Evolutionary conservation across 1,140 invertebrate genomes (phyloP).

Genomic region (Drosophila orosa): DNA sequence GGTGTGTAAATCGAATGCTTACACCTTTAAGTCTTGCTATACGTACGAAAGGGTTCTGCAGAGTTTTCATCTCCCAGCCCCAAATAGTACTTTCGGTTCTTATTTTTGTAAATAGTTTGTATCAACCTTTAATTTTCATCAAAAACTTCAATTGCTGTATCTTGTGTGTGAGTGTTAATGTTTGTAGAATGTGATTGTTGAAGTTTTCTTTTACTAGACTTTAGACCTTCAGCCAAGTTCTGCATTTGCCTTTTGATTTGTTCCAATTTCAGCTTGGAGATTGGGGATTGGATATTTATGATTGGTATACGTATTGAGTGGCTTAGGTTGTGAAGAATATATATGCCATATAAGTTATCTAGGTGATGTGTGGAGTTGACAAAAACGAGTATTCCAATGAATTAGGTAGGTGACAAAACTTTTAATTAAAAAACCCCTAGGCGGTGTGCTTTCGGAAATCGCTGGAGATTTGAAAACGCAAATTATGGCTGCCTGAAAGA

Average conservation of each 20-base stretch:
- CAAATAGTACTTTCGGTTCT: constrained; percentile 49
- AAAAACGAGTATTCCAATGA: constrained; percentile 44
- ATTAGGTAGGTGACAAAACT: constrained; percentile 34
- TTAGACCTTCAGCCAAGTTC: constrained; percentile 19
- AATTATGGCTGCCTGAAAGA: background rate
- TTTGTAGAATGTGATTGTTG: constrained; percentile 42
- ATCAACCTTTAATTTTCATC: constrained; percentile 72
- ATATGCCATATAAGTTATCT: constrained; percentile 48
- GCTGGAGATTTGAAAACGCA: constrained; percentile 2
- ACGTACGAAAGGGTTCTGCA: constrained; percentile 69
- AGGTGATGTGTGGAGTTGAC: constrained; percentile 42
- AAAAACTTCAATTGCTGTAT: constrained; percentile 49
- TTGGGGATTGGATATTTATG: constrained; percentile 33
- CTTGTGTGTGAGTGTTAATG: constrained; percentile 2
- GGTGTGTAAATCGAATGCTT: constrained; percentile 50
- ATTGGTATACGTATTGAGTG: constrained; percentile 45
- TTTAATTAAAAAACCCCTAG: constrained; percentile 27
- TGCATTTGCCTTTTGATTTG: constrained; percentile 42
- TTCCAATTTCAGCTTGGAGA: constrained; percentile 31
- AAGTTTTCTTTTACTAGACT: constrained; percentile 34
- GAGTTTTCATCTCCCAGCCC: constrained; percentile 39
- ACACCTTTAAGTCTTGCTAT: constrained; percentile 71
- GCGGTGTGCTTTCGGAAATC: background rate
- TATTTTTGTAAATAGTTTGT: constrained; percentile 67
- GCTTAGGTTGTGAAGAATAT: constrained; percentile 44